Evolutionary conservation across 2,113 vertebrate species (phyloP), one percentile per base, ranked within the genome.

Genomic region (Rhizomys pruinosus): DNA sequence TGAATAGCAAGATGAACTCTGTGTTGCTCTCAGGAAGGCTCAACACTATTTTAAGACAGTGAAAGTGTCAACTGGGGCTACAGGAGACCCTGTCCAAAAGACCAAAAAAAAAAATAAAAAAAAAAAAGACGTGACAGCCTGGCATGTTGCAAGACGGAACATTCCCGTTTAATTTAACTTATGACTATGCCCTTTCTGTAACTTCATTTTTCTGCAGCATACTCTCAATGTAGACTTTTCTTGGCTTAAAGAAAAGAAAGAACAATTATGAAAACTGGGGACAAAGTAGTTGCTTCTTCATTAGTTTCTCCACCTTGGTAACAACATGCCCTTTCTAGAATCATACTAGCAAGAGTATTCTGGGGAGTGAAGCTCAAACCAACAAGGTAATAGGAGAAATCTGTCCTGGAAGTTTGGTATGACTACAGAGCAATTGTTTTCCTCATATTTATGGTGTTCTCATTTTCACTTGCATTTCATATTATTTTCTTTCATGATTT

Each of bases 1-100:
- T 37, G 3, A 23, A 27, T 42, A 8, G 1, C 3, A 0, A 13
- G 2, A 4, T 84, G 17, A 37, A n/a, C 5, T 47, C 19, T 69
- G 20, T 47, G 22, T 9, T 39, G 39, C 29, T 23, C 5, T 42
- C 37, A 25, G n/a, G 68, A 96, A 23, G 12, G 0, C 3, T 34
- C 79, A 66, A 7, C 3, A 4, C 17, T 68, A 1, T 80, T 39
- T 37, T 64, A 34, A 22, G 29, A 16, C 61, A 37, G 22, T n/a
- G 55, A 87, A n/a, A 73, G 11, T 52, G 47, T 52, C 11, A n/a
- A n/a, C n/a, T n/a, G n/a, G n/a, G n/a, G n/a, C n/a, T n/a, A n/a
- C n/a, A n/a, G n/a, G n/a, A n/a, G n/a, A n/a, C n/a, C n/a, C n/a
- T n/a, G n/a, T n/a, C n/a, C n/a, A n/a, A n/a, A n/a, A n/a, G n/a